phyloP scores from a whole-genome alignment of 1,140 invertebrate genomes.

The Muscidifurax raptorellus region DNA sequence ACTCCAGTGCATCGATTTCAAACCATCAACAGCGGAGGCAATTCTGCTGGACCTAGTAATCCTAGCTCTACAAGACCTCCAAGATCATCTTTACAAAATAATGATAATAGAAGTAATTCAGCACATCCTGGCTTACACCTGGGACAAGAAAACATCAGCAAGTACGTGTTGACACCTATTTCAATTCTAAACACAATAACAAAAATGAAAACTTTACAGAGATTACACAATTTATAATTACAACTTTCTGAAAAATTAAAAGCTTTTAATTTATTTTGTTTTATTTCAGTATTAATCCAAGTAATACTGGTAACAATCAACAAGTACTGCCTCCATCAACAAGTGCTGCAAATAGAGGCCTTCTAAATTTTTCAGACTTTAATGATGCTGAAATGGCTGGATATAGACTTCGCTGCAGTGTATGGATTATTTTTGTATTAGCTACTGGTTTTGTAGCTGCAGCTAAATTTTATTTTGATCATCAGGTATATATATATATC shows the following conservation, averaged over 20 bases:
- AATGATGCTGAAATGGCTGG: constrained; percentile 64
- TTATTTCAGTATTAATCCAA: constrained; percentile 63
- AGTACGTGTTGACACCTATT: constrained; percentile 64
- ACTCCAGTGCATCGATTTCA: constrained; percentile 82
- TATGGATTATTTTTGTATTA: constrained; percentile 81
- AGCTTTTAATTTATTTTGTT: not conserved
- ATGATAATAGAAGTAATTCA: constrained; percentile 58
- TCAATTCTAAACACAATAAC: not conserved
- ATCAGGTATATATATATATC: too few species aligned
- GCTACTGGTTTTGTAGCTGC: constrained; percentile 80
- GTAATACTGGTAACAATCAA: constrained; percentile 64
- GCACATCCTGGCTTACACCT: constrained; percentile 56
- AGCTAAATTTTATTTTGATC: constrained; percentile 82
- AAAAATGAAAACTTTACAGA: not conserved
- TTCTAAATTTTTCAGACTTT: constrained; percentile 67
- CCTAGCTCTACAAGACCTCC: constrained; percentile 54
- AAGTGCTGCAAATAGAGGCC: constrained; percentile 63
- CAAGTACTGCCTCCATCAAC: constrained; percentile 58
- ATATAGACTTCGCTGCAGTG: constrained; percentile 75
- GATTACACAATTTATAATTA: not conserved
- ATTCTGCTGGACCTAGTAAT: constrained; percentile 60
- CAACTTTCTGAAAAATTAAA: not conserved
- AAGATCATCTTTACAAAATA: constrained; percentile 57
- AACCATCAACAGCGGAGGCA: constrained; percentile 76
- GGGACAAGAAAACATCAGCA: constrained; percentile 63